Percentiles rank a stretch among this genome's conserved stretches.
These are phyloP conservation scores for Drosophila tsacasi DNA, from an alignment of 1,140 invertebrate species.

Conservation along the genomic window DNA sequence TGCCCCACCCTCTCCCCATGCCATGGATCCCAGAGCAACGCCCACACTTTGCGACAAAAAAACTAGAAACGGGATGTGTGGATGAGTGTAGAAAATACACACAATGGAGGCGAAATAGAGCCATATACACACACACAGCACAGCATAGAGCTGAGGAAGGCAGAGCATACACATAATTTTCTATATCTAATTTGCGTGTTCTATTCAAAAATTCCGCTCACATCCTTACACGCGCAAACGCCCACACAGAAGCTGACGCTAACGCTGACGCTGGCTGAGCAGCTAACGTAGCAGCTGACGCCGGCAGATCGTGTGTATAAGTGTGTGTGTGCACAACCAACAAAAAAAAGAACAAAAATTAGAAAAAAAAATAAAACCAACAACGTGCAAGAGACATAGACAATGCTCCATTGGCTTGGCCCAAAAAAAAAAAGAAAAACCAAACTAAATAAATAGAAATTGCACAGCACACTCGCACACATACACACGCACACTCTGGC, in stretches of 20 bases:
- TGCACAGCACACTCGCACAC: constrained; percentile 33
- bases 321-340: constrained; percentile 20
- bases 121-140: constrained; percentile 33
- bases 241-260: constrained; percentile 53
- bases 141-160: constrained; percentile 4
- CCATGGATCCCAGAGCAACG: constrained; percentile 13
- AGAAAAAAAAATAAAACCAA: constrained; percentile 3
- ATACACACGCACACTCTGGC: constrained; percentile 28
- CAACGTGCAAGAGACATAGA: constrained; percentile 40
- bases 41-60: constrained; percentile 32
- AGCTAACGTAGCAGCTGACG: constrained; percentile 37
- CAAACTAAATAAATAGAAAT: constrained; percentile 57
- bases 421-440: constrained; percentile 35
- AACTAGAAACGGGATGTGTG: background rate
- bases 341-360: background rate
- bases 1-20: background rate
- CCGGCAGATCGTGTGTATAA: constrained; percentile 18
- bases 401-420: constrained; percentile 57
- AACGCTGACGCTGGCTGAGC: constrained; percentile 24
- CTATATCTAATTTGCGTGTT: constrained; percentile 76
- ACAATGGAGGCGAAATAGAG: constrained; percentile 65
- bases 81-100: background rate
- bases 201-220: constrained; percentile 79
- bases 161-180: constrained; percentile 63
- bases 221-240: constrained; percentile 80